These are phyloP conservation scores for Lontra canadensis DNA, from an alignment of 2,113 vertebrate genomes.

Conservation along the genomic window DNA sequence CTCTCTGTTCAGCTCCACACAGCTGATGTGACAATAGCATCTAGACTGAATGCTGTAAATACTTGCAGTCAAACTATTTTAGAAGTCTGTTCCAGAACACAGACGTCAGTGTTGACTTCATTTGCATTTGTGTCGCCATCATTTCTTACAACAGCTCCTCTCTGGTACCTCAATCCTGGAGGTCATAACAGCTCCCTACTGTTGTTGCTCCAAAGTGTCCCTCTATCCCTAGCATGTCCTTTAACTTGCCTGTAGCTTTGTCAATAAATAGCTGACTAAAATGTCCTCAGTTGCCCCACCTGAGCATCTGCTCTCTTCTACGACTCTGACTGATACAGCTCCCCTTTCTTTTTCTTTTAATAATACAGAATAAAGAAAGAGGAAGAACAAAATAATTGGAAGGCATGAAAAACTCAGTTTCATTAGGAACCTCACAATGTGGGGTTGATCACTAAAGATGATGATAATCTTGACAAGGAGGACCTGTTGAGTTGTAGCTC, in stretches of 20 bases:
- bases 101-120: neutral
- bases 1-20: neutral
- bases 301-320: neutral
- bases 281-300: neutral
- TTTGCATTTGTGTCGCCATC: fast-evolving
- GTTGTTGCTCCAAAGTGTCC: neutral
- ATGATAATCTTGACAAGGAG: neutral
- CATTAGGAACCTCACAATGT: neutral
- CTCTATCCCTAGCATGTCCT: too few species aligned
- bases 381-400: neutral
- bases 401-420: neutral
- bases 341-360: neutral
- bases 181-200: too few species aligned
- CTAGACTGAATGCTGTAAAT: neutral
- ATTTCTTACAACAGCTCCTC: neutral
- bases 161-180: neutral
- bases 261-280: neutral
- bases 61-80: neutral
- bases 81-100: neutral
- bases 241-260: too few species aligned
- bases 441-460: neutral
- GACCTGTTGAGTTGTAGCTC: neutral
- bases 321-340: neutral
- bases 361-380: neutral
- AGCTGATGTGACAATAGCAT: neutral